Conservation (phyloP, 2,888 invertebrate species). For the Gymnosoma rotundatum region DNA sequence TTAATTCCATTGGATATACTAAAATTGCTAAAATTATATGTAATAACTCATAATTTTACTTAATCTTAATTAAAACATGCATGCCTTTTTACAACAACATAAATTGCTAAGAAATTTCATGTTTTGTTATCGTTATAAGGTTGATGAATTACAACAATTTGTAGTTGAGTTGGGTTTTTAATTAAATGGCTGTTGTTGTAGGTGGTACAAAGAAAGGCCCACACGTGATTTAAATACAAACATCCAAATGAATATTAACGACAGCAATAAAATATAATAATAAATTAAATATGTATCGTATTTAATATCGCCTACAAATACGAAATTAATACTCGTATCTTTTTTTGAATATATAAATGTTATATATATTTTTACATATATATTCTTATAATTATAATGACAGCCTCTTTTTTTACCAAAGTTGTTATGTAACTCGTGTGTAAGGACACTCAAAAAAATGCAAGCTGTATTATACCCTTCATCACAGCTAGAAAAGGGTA, state of each 20-base stretch:
- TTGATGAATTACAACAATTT: constrained; percentile 4
- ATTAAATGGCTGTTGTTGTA: constrained; percentile 54
- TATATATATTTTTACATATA: too few relatives aligned
- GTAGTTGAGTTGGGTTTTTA: constrained; percentile 19
- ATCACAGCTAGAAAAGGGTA: too few relatives aligned
- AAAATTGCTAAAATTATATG: not conserved
- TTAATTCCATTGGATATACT: constrained; percentile 1
- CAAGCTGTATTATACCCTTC: not conserved
- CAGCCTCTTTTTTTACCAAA: constrained; percentile 19
- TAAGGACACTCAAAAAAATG: constrained; percentile 2
- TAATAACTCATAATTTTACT: constrained; percentile 29
- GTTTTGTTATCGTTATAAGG: not conserved
- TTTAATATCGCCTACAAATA: constrained; percentile 33
- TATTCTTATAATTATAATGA: constrained; percentile 55
- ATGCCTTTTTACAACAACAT: not conserved
- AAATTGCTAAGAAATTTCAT: not conserved
- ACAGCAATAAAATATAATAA: not conserved
- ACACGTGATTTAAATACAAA: constrained; percentile 16
- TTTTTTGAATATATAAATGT: too few relatives aligned
- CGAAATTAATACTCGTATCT: not conserved
- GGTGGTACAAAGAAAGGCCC: constrained; percentile 35
- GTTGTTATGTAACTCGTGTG: not conserved
- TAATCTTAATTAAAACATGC: constrained; percentile 3
- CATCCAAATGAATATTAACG: constrained; percentile 25
- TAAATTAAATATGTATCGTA: constrained; percentile 40